These are phyloP conservation scores for Smittia sp. DNA, from an alignment of 2,888 invertebrate genomes.

Conservation along the genomic window DNA sequence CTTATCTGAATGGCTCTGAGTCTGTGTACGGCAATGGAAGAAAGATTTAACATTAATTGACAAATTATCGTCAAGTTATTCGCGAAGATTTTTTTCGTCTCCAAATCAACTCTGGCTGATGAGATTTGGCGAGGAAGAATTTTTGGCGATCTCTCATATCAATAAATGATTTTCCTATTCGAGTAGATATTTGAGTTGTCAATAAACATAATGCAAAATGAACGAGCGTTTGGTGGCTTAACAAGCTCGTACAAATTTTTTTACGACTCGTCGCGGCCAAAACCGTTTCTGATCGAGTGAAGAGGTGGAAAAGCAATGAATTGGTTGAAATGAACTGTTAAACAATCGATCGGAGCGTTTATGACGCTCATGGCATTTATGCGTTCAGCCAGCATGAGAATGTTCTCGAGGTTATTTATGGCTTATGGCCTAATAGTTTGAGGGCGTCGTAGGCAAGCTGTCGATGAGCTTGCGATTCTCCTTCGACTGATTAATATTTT, in stretches of 20 bases:
- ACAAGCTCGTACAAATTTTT: too few species aligned
- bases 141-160: not conserved
- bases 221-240: not conserved
- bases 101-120: not conserved
- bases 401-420: too few species aligned
- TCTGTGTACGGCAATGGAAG: not conserved
- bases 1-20: not conserved
- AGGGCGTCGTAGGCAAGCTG: too few species aligned
- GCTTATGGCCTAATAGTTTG: too few species aligned
- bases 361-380: too few species aligned
- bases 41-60: not conserved
- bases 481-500: conserved; percentile 28
- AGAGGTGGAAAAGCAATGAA: not conserved
- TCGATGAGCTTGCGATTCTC: too few species aligned
- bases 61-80: not conserved
- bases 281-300: not conserved
- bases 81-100: conserved; percentile 1
- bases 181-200: not conserved
- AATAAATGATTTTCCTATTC: not conserved
- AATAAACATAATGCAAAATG: conserved; percentile 19
- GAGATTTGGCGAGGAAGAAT: not conserved
- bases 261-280: not conserved
- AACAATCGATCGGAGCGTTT: too few species aligned
- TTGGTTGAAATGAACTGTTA: not conserved
- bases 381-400: too few species aligned